Percentiles rank a stretch among this genome's conserved stretches.
phyloP scores from a whole-genome alignment of 2,113 vertebrate genomes.

The Setophaga coronata region DNA sequence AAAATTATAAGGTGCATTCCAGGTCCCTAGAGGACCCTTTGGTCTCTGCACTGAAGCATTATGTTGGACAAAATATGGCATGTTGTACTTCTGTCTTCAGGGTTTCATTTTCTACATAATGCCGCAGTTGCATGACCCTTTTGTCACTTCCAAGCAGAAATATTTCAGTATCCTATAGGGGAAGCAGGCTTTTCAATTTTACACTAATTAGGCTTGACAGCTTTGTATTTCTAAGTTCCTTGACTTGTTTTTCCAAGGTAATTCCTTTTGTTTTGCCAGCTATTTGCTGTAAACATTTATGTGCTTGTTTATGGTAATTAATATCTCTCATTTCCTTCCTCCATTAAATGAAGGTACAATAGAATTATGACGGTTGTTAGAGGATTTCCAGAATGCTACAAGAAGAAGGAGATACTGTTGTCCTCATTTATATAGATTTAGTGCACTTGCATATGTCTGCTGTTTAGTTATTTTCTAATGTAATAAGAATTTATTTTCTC shows the following conservation, averaged over 20 bases:
- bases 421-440: conserved; percentile 39
- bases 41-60: conserved; percentile 22
- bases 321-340: conserved; percentile 15
- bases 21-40: not conserved
- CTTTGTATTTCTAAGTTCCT: conserved; percentile 33
- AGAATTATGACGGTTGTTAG: not conserved
- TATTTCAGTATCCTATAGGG: not conserved
- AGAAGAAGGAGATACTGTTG: not conserved
- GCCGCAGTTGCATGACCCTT: not conserved
- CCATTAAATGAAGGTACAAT: not conserved
- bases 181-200: conserved; percentile 15
- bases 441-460: not conserved
- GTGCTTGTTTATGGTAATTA: conserved; percentile 54
- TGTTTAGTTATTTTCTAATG: conserved; percentile 18
- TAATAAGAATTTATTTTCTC: conserved; percentile 44
- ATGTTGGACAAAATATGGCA: conserved; percentile 45
- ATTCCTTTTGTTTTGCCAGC: conserved; percentile 24
- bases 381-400: not conserved
- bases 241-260: conserved; percentile 19
- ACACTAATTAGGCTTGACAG: conserved; percentile 48
- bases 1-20: conserved; percentile 50
- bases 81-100: conserved; percentile 13
- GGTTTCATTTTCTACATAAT: not conserved
- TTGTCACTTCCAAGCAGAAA: conserved; percentile 19
- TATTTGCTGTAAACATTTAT: not conserved